Base-by-base conservation (phyloP, 1,140 invertebrate genomes). In the Lucilia cuprina region DNA sequence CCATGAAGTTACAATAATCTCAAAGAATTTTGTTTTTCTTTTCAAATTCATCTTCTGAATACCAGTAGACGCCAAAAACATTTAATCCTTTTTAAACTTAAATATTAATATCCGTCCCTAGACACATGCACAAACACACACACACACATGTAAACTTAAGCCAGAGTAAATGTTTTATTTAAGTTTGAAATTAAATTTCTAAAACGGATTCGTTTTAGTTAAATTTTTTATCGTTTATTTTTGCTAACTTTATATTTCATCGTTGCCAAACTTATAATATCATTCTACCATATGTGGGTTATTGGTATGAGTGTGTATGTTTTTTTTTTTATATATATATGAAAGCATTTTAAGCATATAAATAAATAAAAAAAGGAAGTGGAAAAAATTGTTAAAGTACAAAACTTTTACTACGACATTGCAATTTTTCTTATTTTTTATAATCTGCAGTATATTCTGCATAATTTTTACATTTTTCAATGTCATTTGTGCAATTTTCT, bases 401-500 rank as follows among this genome's bases (percentile, higher is more conserved):
- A 70, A 70, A 60, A 70, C 60, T 70, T 70, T 70, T 21, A 19
- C 60, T 19, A 70, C 60, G 60, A 70, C 60, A 70, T 19, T 70
- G 60, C 60, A 70, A 70, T 70, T 70, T 70, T 70, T 70, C 88
- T 89, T 89, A 89, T 84, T 89, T 87, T 21, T 19, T 70, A 21
- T 70, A 70, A 19, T 70, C 75, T 78, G 50, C 80, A 82, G 80
- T 82, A 83, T 30, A 60, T 83, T 83, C 88, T 87, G 88, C 88
- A 89, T 89, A 89, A 89, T 89, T 89, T 89, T 88, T 88, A 85
- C 88, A 89, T 89, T 88, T 88, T 89, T 89, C 88, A 89, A 88
- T 88, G 88, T 89, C 88, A 89, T 87, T 70, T 86, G 35, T 49
- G 60, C 25, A 65, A 83, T 83, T 83, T 70, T 65, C 55, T 83